phyloP scores from a whole-genome alignment of 2,113 vertebrate genomes.

The Neotragus moschatus region DNA sequence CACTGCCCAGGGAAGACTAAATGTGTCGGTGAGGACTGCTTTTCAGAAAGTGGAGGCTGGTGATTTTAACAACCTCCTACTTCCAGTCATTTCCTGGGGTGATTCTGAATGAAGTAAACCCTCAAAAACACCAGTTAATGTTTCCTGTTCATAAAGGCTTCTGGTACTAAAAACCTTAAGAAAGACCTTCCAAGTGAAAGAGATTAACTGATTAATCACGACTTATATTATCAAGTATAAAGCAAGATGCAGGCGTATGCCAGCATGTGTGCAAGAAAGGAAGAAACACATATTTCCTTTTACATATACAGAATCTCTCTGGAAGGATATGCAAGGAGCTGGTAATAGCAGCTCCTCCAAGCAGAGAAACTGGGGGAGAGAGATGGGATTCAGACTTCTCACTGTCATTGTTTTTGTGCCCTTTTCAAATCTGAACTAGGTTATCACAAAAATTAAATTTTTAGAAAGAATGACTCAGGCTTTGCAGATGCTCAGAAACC shows the following conservation, averaged over 20 bases:
- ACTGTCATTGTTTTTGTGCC: background rate
- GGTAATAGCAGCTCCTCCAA: background rate
- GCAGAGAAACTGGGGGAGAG: background rate
- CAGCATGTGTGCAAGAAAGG: background rate
- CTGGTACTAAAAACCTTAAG: background rate
- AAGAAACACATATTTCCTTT: background rate
- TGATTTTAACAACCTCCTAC: background rate
- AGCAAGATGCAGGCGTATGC: background rate
- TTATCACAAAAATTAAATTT: background rate
- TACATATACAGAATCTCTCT: rapidly evolving
- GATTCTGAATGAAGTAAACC: background rate
- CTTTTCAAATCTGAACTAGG: background rate
- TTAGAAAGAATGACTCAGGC: background rate
- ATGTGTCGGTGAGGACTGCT: background rate
- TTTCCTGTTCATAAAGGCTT: background rate
- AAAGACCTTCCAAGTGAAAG: background rate
- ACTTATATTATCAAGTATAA: background rate
- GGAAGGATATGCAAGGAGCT: background rate
- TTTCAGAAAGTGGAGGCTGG: background rate
- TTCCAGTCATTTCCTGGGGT: background rate
- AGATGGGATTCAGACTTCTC: background rate
- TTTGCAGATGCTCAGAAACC: background rate
- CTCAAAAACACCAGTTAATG: background rate
- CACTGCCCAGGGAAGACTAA: background rate
- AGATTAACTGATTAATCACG: background rate